Evolutionary conservation across 2,888 invertebrate species (phyloP).

Genomic region (Ctenicera cuprea): DNA sequence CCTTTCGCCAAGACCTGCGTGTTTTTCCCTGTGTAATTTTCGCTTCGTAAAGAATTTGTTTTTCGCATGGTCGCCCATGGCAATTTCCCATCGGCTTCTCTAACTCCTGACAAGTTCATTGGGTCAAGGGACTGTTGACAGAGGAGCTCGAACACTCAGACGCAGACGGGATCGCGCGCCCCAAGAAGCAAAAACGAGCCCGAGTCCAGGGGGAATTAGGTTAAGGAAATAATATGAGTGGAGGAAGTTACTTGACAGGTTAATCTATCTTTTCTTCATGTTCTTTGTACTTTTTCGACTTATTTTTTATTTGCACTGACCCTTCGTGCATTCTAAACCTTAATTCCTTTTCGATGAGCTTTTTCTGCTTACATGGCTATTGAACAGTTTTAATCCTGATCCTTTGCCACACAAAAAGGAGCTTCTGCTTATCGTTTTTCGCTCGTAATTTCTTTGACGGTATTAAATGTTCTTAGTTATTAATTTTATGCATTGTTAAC

Average conservation of each 20-base stretch:
- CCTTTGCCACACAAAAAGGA: no score
- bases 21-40: neutral
- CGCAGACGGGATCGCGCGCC: conserved; percentile 23
- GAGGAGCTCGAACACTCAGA: conserved; percentile 28
- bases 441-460: no score
- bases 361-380: neutral
- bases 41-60: conserved; percentile 8
- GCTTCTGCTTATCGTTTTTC: no score
- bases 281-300: neutral
- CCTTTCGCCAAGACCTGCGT: neutral
- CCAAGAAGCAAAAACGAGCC: conserved; percentile 25
- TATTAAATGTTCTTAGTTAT: no score
- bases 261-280: conserved; percentile 41
- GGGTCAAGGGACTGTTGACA: conserved; percentile 36
- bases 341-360: conserved; percentile 17
- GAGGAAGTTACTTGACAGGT: conserved; percentile 40
- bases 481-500: no score
- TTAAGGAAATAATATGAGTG: conserved; percentile 40
- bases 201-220: conserved; percentile 20
- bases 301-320: neutral
- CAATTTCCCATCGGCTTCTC: conserved; percentile 21
- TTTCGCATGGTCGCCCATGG: conserved; percentile 15
- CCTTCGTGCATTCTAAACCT: conserved; percentile 9
- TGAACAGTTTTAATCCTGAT: no score
- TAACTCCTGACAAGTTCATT: conserved; percentile 38